These are phyloP conservation scores for Teleiodes luculella DNA, from an alignment of 2,888 invertebrate genomes.

Conservation along the genomic window DNA sequence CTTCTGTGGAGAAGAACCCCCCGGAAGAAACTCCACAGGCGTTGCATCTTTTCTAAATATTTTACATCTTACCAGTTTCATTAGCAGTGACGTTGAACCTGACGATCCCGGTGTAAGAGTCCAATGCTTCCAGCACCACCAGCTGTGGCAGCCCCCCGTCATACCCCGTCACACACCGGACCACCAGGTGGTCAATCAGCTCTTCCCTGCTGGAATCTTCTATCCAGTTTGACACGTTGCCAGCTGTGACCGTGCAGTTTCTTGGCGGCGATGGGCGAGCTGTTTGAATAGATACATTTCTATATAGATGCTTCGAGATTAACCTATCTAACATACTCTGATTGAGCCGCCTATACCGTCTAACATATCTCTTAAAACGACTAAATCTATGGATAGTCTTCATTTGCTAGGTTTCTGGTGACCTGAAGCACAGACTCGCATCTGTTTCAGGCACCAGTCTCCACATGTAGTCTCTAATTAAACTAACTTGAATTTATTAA, in stretches of 20 bases:
- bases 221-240: constrained; percentile 74
- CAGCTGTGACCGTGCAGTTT: constrained; percentile 89
- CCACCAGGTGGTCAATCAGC: constrained; percentile 77
- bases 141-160: constrained; percentile 93
- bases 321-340: too few relatives aligned
- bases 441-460: too few relatives aligned
- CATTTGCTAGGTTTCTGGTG: too few relatives aligned
- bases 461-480: too few relatives aligned
- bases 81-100: constrained; percentile 85
- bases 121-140: constrained; percentile 90
- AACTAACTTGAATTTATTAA: too few relatives aligned
- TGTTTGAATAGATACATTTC: constrained; percentile 35
- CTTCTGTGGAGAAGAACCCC: too few relatives aligned
- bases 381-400: too few relatives aligned
- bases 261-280: constrained; percentile 89
- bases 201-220: constrained; percentile 58
- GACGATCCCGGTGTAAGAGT: constrained; percentile 82
- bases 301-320: not conserved
- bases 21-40: too few relatives aligned
- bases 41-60: too few relatives aligned
- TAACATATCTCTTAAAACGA: too few relatives aligned
- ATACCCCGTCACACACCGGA: constrained; percentile 91
- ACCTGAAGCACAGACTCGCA: too few relatives aligned
- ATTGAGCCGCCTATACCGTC: too few relatives aligned
- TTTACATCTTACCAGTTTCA: constrained; percentile 66